A percentile compares a stretch with the other conserved stretches of the same genome.
Conservation (phyloP, 2,113 vertebrate genomes). For the Psettodes erumei region DNA sequence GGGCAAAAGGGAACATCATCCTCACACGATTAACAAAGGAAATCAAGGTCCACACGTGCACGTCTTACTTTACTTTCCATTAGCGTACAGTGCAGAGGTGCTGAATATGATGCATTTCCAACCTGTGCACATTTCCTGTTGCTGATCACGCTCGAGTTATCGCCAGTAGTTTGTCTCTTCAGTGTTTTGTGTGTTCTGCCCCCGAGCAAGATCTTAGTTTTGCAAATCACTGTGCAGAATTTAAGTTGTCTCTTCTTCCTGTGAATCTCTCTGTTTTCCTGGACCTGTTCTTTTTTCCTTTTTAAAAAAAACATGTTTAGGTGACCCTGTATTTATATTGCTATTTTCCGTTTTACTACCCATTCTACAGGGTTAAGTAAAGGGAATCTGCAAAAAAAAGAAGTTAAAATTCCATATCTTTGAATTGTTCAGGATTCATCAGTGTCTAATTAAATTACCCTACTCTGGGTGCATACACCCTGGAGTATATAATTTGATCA, state of each 20-base stretch:
- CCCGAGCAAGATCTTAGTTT: conserved; percentile 39
- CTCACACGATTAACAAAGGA: neutral
- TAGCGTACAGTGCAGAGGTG: neutral
- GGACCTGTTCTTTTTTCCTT: conserved; percentile 1
- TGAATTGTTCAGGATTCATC: neutral
- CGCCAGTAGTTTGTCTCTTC: conserved; percentile 22
- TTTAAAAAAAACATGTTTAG: neutral
- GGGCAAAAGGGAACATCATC: neutral
- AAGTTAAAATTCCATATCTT: neutral
- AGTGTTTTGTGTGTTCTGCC: conserved; percentile 35
- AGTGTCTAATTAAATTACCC: neutral
- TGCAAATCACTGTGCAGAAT: conserved; percentile 26
- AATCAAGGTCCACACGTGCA: conserved; percentile 1
- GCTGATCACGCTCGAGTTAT: conserved; percentile 6
- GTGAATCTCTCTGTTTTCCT: conserved; percentile 12
- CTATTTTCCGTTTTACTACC: neutral
- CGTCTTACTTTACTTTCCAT: neutral
- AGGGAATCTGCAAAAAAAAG: neutral
- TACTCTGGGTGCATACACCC: neutral
- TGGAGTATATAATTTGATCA: neutral
- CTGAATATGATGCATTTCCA: conserved; percentile 5
- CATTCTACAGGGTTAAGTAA: neutral
- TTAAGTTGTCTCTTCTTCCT: conserved; percentile 14
- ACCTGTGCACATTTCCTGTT: neutral
- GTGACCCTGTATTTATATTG: neutral